Base-by-base conservation (phyloP, 1,140 invertebrate species). In the Pristionchus pacificus region DNA sequence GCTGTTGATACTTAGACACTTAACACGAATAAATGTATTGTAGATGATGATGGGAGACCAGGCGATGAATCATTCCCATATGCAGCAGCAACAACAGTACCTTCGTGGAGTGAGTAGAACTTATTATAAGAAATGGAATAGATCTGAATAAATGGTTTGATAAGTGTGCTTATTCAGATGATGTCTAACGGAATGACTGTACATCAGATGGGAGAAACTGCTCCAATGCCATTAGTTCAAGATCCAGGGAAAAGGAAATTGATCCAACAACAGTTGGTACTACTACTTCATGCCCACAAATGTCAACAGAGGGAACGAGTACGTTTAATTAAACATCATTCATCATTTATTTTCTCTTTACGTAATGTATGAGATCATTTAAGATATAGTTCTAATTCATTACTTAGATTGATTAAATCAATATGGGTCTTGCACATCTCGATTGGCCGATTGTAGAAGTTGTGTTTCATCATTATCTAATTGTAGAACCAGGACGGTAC, bases 201-300 rank as follows among this genome's bases (percentile, higher is more conserved):
- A 49, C 55, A 60, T 19, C 38, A 58, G 24, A 29, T 65, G 19
- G 59, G 58, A 24, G 71, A 29, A 29, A 25, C 13, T 2, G 29
- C 30, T 65, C 24, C 70, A 24, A 77, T 79, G 15, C 79, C 84
- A 33, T 80, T 88, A 60, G 87, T 88, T 75, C 89, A 90, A 70
- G 95, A 98, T 86, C 94, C 95, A 57, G 95, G 98, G 84, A 98
- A 98, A 82, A 88, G 95, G 61, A 98, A 97, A 85, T 88, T 98
- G n/a, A 98, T 99, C 70, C 95, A 98, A 82, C 95, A 98, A 85
- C 96, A 99, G 82, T 86, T 99, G 29, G 94, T 98, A 49, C 85
- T 99, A 14, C 86, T 99, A 33, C 87, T 99, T 24, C 97, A 99
- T 86, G 96, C 97, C 31, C 95, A 99, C 85, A 98, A 97, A 84